A percentile compares a stretch with the other conserved stretches of the same genome.
Conservation (phyloP, 1,140 invertebrate species). For the Drosophila paulistorum region DNA sequence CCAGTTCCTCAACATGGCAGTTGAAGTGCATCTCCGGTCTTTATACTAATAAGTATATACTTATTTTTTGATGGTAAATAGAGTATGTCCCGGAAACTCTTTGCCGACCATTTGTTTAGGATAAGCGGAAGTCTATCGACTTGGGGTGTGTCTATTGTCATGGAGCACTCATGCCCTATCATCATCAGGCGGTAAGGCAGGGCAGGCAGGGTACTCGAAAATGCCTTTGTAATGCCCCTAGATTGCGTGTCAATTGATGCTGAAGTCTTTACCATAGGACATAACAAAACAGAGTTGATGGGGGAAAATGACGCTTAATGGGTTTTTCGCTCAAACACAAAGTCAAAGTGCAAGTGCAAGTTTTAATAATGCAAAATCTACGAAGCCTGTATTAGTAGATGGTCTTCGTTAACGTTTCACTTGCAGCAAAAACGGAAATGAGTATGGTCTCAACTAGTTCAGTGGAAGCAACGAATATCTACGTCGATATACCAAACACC, state of each 20-base stretch:
- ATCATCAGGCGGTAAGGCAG: slow-evolving; percentile 4
- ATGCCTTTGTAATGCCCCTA: slow-evolving; percentile 17
- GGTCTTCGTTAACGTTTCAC: no score
- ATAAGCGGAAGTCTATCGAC: slow-evolving; percentile 21
- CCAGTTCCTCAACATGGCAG: slow-evolving; percentile 44
- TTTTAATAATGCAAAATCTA: not conserved
- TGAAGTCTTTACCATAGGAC: slow-evolving; percentile 1
- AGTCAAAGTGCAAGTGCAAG: not conserved
- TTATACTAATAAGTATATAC: slow-evolving; percentile 17
- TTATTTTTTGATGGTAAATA: slow-evolving; percentile 33
- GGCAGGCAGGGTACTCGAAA: slow-evolving; percentile 6
- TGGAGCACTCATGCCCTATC: slow-evolving; percentile 35
- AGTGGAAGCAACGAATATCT: no score
- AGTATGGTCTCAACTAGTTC: no score
- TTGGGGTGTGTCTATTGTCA: slow-evolving; percentile 16
- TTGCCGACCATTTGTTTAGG: slow-evolving; percentile 19
- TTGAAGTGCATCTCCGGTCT: slow-evolving; percentile 25
- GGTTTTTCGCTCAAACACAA: not conserved
- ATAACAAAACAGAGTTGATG: slow-evolving; percentile 1
- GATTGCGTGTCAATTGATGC: slow-evolving; percentile 26
- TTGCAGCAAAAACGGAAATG: no score
- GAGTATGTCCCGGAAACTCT: slow-evolving; percentile 14
- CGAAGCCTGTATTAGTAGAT: no score
- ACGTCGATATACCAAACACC: no score
- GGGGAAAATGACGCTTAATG: not conserved